Evolutionary conservation across 2,888 invertebrate genomes (phyloP).

Genomic region (Idaea straminata): DNA sequence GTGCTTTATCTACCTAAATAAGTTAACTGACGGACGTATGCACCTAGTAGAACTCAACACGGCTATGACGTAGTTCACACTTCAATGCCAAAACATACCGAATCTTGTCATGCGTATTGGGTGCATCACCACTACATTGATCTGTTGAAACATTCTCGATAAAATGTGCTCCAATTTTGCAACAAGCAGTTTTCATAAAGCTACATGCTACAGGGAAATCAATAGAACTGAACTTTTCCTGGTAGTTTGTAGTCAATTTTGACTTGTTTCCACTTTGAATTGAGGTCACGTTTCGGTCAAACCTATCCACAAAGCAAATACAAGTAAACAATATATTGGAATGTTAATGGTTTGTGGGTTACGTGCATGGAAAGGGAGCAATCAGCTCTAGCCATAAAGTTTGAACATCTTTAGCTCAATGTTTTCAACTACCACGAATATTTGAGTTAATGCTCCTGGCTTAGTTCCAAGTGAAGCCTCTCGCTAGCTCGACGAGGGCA

Average conservation of each 20-base stretch:
- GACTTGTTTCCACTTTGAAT: not conserved
- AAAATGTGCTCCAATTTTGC: not conserved
- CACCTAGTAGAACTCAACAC: not conserved
- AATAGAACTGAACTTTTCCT: not conserved
- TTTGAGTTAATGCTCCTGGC: slow-evolving; percentile 67
- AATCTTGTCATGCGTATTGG: not conserved
- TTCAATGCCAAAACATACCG: not conserved
- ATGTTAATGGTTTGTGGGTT: not conserved
- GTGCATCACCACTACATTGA: not conserved
- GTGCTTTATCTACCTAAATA: too few species aligned
- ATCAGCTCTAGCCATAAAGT: slow-evolving; percentile 4
- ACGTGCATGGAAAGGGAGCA: slow-evolving; percentile 6
- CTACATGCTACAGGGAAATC: not conserved
- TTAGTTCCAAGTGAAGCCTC: slow-evolving; percentile 58
- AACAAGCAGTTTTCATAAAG: not conserved
- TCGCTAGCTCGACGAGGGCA: slow-evolving; percentile 45
- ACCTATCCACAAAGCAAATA: not conserved
- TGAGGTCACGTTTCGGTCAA: not conserved
- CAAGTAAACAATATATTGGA: not conserved
- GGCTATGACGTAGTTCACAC: not conserved
- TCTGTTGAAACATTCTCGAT: not conserved
- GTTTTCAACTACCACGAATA: slow-evolving; percentile 33
- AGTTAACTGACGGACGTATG: not conserved
- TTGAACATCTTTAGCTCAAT: slow-evolving; percentile 10
- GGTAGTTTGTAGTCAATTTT: not conserved